Conservation (phyloP, 2,797 vertebrate genomes). For the Helarctos malayanus region DNA sequence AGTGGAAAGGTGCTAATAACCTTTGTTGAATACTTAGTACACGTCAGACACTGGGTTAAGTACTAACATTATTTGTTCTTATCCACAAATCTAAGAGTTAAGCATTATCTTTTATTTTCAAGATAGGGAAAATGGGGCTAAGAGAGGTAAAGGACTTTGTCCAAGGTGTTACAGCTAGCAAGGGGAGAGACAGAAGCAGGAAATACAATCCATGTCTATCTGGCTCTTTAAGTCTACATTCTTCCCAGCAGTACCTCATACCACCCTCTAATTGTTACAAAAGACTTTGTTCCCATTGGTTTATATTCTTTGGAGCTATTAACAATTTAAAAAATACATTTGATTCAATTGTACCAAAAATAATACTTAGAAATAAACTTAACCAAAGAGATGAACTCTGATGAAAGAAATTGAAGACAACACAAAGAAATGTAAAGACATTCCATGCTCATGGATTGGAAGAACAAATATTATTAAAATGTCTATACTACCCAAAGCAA, state of each 20-base stretch:
- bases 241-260: background rate
- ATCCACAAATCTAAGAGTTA: constrained; percentile 29
- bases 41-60: background rate
- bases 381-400: background rate
- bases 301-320: constrained; percentile 47
- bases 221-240: background rate
- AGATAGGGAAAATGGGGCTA: background rate
- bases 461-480: background rate
- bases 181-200: background rate
- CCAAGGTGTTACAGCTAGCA: background rate
- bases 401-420: background rate
- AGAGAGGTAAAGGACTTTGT: background rate
- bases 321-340: constrained; percentile 42
- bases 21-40: background rate
- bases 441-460: background rate
- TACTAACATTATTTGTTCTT: background rate
- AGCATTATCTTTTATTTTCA: constrained; percentile 11
- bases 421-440: background rate
- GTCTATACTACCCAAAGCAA: background rate
- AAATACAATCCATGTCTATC: background rate
- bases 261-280: background rate
- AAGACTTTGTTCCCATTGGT: background rate
- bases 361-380: background rate
- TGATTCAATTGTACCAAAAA: background rate
- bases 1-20: background rate